Conservation (phyloP, 2,888 invertebrate species). For the Scelioninae gen. 2 region DNA sequence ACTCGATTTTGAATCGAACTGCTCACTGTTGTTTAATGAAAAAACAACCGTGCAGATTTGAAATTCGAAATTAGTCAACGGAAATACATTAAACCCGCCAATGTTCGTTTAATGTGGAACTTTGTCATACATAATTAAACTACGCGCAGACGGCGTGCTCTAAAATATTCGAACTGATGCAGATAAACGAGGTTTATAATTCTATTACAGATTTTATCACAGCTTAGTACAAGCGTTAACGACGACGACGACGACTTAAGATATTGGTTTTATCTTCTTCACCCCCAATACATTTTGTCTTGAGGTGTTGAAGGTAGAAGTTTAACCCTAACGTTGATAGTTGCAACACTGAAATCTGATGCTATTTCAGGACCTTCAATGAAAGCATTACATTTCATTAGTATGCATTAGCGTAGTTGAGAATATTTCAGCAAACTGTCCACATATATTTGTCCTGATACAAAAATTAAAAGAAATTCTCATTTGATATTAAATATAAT, state of each 20-base stretch:
- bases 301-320: constrained; percentile 2
- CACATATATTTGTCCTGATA: background rate
- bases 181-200: constrained; percentile 14
- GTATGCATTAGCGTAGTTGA: constrained; percentile 1
- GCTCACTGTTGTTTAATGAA: too few relatives aligned
- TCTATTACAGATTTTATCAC: constrained; percentile 27
- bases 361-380: constrained; percentile 9
- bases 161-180: constrained; percentile 12
- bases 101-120: background rate
- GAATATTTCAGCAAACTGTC: too few relatives aligned
- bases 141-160: constrained; percentile 3
- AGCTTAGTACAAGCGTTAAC: constrained; percentile 17
- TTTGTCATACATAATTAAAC: constrained; percentile 11
- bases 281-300: constrained; percentile 2
- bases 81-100: background rate
- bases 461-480: too few relatives aligned
- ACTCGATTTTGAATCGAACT: too few relatives aligned
- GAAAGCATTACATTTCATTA: background rate
- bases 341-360: constrained; percentile 16
- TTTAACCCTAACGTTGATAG: background rate
- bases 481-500: too few relatives aligned
- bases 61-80: too few relatives aligned
- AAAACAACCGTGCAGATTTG: too few relatives aligned
- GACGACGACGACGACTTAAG: background rate
- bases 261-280: constrained; percentile 3